Evolutionary conservation across 2,797 vertebrate genomes (phyloP).

Genomic region (Enteromius treurensis): DNA sequence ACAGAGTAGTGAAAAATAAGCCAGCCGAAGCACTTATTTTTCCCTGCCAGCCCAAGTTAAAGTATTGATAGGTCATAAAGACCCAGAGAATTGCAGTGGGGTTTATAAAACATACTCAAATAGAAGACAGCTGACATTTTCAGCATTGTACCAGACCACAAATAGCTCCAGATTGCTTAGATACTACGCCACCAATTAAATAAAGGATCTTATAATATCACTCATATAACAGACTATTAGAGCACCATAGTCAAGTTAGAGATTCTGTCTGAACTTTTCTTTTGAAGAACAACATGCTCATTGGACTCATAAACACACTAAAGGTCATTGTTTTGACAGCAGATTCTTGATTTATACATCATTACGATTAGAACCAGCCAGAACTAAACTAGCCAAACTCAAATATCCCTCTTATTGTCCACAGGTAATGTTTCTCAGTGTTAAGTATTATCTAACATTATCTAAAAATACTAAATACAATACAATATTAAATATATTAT

Average conservation of each 20-base stretch:
- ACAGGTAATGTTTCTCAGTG: constrained; percentile 2
- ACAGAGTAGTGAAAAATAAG: neutral
- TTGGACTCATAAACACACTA: constrained; percentile 23
- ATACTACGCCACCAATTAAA: constrained; percentile 79
- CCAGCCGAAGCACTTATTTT: neutral
- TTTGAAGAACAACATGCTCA: constrained; percentile 47
- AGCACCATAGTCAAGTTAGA: constrained; percentile 67
- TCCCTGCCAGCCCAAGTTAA: neutral
- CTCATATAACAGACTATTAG: constrained; percentile 69
- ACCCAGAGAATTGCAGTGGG: constrained; percentile 68
- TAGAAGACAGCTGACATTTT: constrained; percentile 83
- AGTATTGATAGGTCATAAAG: constrained; percentile 48
- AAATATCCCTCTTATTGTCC: constrained; percentile 41
- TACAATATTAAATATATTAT: neutral
- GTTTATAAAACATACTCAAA: constrained; percentile 71
- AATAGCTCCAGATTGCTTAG: constrained; percentile 76
- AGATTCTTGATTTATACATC: constrained; percentile 45
- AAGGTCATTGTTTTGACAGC: constrained; percentile 46
- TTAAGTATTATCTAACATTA: neutral
- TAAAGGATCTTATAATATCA: constrained; percentile 64
- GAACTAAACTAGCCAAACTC: constrained; percentile 31
- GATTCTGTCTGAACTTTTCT: constrained; percentile 60
- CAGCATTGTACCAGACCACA: constrained; percentile 79
- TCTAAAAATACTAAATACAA: neutral
- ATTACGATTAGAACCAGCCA: constrained; percentile 40